Percentiles rank a stretch among this genome's conserved stretches.
These are phyloP conservation scores for Mobula birostris DNA, from an alignment of 2,113 vertebrate genomes.

Conservation along the genomic window DNA sequence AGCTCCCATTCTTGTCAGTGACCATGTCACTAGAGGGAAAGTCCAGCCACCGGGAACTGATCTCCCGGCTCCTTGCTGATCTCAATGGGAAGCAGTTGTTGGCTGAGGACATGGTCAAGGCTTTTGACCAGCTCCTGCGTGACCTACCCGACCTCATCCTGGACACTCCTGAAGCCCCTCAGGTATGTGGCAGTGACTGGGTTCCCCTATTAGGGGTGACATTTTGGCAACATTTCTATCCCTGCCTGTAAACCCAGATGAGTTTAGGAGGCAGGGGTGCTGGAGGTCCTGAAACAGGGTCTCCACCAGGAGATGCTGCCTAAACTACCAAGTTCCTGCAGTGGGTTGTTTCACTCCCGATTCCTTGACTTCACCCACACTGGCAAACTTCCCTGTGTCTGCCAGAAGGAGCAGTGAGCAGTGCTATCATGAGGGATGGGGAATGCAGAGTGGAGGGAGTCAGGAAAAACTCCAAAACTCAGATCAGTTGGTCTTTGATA, in stretches of 20 bases:
- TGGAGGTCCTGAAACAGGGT: neutral
- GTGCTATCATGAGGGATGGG: too few relatives aligned
- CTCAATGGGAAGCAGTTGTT: conserved; percentile 9
- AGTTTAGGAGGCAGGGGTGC: neutral
- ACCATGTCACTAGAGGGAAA: conserved; percentile 38
- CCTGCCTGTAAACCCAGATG: neutral
- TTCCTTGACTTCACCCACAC: too few relatives aligned
- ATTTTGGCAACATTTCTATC: neutral
- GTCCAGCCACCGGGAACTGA: conserved; percentile 39
- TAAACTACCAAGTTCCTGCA: too few relatives aligned
- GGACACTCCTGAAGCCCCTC: conserved; percentile 38
- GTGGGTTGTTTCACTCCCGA: too few relatives aligned
- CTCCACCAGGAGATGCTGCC: too few relatives aligned
- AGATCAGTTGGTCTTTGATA: too few relatives aligned
- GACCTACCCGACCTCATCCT: conserved; percentile 38
- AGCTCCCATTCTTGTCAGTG: conserved; percentile 36
- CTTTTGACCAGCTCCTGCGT: conserved; percentile 36
- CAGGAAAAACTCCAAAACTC: too few relatives aligned
- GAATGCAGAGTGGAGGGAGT: too few relatives aligned
- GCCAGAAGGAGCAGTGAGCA: neutral
- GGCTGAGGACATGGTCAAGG: neutral
- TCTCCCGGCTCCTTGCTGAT: conserved; percentile 36
- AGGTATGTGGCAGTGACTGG: neutral
- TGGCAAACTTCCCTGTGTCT: too few relatives aligned
- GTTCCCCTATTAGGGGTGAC: neutral